Evolutionary conservation across 2,888 invertebrate genomes (phyloP), one percentile per base, ranked within the genome.

Genomic region (Esperia sulphurella): DNA sequence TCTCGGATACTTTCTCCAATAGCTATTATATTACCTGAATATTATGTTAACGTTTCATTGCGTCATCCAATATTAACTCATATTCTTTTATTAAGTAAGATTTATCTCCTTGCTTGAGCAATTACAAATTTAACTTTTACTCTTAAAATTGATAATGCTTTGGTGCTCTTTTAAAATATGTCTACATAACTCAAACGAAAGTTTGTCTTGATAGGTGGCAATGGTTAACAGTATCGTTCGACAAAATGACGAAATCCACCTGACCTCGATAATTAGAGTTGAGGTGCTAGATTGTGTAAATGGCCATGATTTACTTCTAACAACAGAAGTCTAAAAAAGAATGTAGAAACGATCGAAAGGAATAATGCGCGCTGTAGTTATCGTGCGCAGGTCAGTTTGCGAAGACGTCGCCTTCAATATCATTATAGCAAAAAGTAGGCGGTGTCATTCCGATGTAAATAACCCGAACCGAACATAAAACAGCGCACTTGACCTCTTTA

Each of bases 401-500:
- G 43, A 49, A 49, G 44, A 29, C 37, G 28, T 46, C 68, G 61
- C 57, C 45, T 46, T 58, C 60, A 53, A 3, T 8, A 8, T 7
- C 58, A 55, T 57, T 50, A 60, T 58, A 60, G 58, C 59, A 56
- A 62, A 63, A 62, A 65, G 64, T 63, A 59, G 58, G 57, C 59
- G 61, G 55, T 48, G 43, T 59, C 60, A 64, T 56, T 57, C 49
- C 51, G 58, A 64, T 66, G 69, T 63, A 71, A 71, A 70, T 68
- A 73, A 58, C 63, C 50, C 45, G 49, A 68, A 73, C 75, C 21
- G 21, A 21, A 21, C 21, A 21, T 21, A 72, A 71, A 75, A 65
- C 58, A 54, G 54, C 67, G 75, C 74, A 70, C 79, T 83, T 83
- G 80, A 79, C 82, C 81, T 71, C 75, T 79, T 77, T 78, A 75